Evolutionary conservation across 2,113 vertebrate species (phyloP).

Genomic region (Aleadryas rufinucha): DNA sequence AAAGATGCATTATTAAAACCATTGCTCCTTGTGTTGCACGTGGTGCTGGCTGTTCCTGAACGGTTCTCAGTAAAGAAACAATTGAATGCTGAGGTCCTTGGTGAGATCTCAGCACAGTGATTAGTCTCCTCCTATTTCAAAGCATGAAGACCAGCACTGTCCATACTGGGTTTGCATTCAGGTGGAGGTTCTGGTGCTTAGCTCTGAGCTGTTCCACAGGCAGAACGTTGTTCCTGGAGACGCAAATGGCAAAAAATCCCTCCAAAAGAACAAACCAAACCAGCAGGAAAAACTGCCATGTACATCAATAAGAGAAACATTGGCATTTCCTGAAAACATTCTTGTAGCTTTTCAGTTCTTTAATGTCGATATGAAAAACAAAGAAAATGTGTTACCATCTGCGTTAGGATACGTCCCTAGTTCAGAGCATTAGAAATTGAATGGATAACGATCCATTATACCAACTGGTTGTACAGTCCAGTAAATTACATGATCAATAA

Average conservation of each 20-base stretch:
- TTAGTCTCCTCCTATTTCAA: background rate
- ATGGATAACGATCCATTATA: background rate
- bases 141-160: background rate
- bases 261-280: background rate
- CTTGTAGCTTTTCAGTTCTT: background rate
- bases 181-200: background rate
- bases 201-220: background rate
- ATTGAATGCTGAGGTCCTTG: accelerated
- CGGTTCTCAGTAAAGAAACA: background rate
- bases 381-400: background rate
- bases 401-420: accelerated
- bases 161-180: background rate
- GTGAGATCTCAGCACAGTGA: background rate
- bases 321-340: background rate
- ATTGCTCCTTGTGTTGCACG: background rate
- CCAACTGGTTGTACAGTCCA: background rate
- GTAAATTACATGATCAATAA: conserved; percentile 41
- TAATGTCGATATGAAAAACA: background rate
- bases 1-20: background rate
- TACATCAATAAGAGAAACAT: background rate
- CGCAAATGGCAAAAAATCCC: background rate
- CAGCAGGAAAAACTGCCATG: accelerated
- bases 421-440: background rate
- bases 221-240: background rate
- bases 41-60: background rate